Conservation (phyloP, 2,888 invertebrate species). For the Diachrysia chrysitis region DNA sequence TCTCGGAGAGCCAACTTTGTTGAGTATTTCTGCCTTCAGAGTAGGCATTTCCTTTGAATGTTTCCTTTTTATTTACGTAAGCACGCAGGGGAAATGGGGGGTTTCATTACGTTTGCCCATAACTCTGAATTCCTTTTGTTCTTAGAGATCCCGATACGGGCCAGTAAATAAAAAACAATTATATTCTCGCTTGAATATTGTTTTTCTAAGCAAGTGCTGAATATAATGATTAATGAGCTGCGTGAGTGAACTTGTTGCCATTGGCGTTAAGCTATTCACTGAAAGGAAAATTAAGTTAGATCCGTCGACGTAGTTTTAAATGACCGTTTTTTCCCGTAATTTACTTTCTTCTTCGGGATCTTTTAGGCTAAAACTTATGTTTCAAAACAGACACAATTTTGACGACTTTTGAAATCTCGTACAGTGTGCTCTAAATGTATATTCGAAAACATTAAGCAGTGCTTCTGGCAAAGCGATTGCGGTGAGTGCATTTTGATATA, state of each 20-base stretch:
- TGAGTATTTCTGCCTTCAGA: slow-evolving; percentile 69
- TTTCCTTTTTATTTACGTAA: slow-evolving; percentile 74
- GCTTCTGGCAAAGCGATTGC: slow-evolving; percentile 44
- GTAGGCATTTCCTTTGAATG: slow-evolving; percentile 70
- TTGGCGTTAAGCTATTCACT: slow-evolving; percentile 17
- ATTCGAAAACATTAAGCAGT: slow-evolving; percentile 63
- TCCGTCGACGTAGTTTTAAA: slow-evolving; percentile 3
- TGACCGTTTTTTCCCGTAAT: neutral
- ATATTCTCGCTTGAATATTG: slow-evolving; percentile 34
- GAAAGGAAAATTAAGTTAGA: slow-evolving; percentile 27
- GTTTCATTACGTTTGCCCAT: slow-evolving; percentile 67
- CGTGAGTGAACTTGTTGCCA: slow-evolving; percentile 17
- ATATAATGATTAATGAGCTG: slow-evolving; percentile 37
- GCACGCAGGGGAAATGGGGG: slow-evolving; percentile 74
- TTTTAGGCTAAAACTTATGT: slow-evolving; percentile 13
- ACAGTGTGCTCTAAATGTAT: slow-evolving; percentile 73
- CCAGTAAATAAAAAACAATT: slow-evolving; percentile 48
- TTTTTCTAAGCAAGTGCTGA: slow-evolving; percentile 11
- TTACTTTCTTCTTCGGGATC: slow-evolving; percentile 18
- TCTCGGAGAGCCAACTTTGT: slow-evolving; percentile 66
- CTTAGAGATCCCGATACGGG: slow-evolving; percentile 54
- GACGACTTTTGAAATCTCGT: slow-evolving; percentile 63
- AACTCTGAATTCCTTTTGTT: slow-evolving; percentile 64
- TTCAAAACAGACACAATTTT: slow-evolving; percentile 50
- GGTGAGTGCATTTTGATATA: slow-evolving; percentile 57